These are phyloP conservation scores for Hipparchia semele DNA, from an alignment of 2,888 invertebrate genomes.

Conservation along the genomic window DNA sequence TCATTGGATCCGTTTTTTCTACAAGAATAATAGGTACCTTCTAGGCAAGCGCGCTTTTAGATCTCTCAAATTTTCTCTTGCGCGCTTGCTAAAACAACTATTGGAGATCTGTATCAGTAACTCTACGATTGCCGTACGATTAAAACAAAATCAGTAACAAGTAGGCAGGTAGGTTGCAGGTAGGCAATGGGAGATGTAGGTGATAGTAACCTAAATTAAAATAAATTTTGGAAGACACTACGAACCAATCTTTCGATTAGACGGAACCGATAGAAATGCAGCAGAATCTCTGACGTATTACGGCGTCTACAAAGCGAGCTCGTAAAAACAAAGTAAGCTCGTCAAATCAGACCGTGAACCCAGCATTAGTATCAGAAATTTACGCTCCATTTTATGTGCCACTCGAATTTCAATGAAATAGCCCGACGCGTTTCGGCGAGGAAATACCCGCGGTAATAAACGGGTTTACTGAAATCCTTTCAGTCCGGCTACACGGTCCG, in stretches of 20 bases:
- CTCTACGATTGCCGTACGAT: no score
- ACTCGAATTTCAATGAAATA: slow-evolving; percentile 70
- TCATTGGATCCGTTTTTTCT: no score
- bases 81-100: no score
- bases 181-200: no score
- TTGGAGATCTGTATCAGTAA: no score
- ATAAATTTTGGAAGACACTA: background rate
- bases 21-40: no score
- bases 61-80: no score
- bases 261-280: background rate
- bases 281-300: slow-evolving; percentile 34
- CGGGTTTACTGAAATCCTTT: slow-evolving; percentile 58
- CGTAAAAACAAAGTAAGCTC: slow-evolving; percentile 59
- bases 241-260: background rate
- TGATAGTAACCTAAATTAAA: background rate
- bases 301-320: slow-evolving; percentile 49
- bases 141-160: no score
- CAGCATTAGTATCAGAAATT: slow-evolving; percentile 65
- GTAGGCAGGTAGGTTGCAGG: no score
- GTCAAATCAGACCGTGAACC: slow-evolving; percentile 52
- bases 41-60: no score
- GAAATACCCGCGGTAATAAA: slow-evolving; percentile 49
- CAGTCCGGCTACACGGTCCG: slow-evolving; percentile 50
- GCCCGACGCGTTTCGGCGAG: slow-evolving; percentile 40
- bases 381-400: slow-evolving; percentile 65